These are phyloP conservation scores for Hemiprocne comata DNA, from an alignment of 2,113 vertebrate species.

Conservation along the genomic window DNA sequence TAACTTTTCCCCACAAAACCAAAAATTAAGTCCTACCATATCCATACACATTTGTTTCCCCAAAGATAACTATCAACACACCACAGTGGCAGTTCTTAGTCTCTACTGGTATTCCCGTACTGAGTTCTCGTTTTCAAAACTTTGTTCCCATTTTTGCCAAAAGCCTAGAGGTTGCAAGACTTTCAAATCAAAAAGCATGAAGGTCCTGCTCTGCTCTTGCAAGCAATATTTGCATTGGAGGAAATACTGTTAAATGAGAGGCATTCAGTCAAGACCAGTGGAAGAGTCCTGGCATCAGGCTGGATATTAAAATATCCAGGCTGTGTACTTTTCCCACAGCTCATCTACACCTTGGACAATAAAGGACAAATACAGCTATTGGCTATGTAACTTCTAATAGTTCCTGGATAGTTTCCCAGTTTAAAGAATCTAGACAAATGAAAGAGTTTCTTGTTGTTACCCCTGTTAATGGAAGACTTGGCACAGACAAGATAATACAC, in stretches of 20 bases:
- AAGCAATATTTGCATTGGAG: neutral
- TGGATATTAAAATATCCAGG: neutral
- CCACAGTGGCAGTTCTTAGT: neutral
- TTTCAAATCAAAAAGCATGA: neutral
- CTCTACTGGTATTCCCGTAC: neutral
- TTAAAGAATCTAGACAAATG: neutral
- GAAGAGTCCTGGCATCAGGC: neutral
- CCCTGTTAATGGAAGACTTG: slow-evolving; percentile 52
- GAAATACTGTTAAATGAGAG: neutral
- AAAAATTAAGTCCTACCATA: neutral
- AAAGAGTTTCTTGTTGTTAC: neutral
- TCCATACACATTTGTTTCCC: neutral
- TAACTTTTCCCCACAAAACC: neutral
- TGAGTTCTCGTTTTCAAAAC: neutral
- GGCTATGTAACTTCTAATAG: slow-evolving; percentile 11
- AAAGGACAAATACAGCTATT: slow-evolving; percentile 5
- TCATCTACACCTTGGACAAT: neutral
- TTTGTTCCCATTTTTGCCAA: neutral
- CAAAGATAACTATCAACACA: neutral
- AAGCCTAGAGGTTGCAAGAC: neutral
- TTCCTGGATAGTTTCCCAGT: slow-evolving; percentile 36
- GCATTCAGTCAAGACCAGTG: neutral
- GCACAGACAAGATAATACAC: neutral
- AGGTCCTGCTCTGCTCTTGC: neutral
- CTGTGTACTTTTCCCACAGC: neutral